phyloP scores from a whole-genome alignment of 2,797 vertebrate genomes.

The Mus caroli region DNA sequence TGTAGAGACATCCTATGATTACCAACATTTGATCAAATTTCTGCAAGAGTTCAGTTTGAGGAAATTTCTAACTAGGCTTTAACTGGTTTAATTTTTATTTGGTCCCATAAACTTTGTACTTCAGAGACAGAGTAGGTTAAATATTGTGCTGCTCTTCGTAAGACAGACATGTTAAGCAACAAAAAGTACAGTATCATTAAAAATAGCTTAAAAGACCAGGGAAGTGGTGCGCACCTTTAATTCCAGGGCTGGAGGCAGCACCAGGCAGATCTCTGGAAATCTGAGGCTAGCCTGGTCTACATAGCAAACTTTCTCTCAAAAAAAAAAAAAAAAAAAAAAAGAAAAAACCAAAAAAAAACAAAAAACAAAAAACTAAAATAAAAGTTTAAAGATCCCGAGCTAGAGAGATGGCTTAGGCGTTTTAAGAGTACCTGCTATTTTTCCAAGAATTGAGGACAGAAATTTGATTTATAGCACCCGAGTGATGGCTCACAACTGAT shows the following conservation, averaged over 20 bases:
- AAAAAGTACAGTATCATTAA: constrained; percentile 38
- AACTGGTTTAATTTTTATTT: constrained; percentile 59
- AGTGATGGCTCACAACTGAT: neutral
- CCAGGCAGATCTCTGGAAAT: neutral
- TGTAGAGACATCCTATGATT: constrained; percentile 57
- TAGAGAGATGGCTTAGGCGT: neutral
- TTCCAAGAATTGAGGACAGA: neutral
- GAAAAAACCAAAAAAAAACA: no score
- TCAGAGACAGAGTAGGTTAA: constrained; percentile 45
- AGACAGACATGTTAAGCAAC: constrained; percentile 26
- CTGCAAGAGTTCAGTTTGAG: constrained; percentile 9
- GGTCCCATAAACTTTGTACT: constrained; percentile 22
- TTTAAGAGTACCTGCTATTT: neutral
- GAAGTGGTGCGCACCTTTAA: neutral
- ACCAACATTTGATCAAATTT: constrained; percentile 51
- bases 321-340: neutral
- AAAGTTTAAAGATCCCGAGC: neutral
- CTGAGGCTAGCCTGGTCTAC: neutral
- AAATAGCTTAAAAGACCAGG: neutral
- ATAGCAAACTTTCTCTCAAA: neutral
- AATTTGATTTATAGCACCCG: neutral
- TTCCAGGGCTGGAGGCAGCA: neutral
- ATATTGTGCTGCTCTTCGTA: constrained; percentile 32
- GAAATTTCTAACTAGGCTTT: constrained; percentile 66
- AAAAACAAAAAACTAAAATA: neutral